These are phyloP conservation scores for Tyria jacobaeae DNA, from an alignment of 2,888 invertebrate species.

Conservation along the genomic window DNA sequence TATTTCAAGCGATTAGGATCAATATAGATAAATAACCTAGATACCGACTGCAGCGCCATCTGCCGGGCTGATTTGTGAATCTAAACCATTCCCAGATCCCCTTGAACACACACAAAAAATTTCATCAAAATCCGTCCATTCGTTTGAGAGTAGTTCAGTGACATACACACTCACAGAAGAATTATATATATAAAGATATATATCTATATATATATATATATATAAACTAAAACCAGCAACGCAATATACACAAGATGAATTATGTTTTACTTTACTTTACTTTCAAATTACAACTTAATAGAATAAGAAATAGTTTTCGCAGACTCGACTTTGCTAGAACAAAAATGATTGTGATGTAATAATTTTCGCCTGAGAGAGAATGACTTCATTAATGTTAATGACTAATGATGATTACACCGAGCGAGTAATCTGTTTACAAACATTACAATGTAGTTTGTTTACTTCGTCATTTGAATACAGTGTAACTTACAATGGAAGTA, in stretches of 20 bases:
- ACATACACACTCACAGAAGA: too few species aligned
- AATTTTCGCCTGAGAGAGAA: background rate
- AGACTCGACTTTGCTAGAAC: background rate
- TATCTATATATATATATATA: background rate
- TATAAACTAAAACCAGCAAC: background rate
- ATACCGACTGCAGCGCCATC: too few species aligned
- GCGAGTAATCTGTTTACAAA: background rate
- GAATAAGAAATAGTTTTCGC: background rate
- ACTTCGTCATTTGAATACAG: background rate
- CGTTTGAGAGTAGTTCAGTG: too few species aligned
- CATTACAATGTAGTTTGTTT: background rate
- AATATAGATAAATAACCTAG: too few species aligned
- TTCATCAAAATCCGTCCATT: too few species aligned
- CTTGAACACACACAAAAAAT: too few species aligned
- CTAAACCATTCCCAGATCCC: too few species aligned
- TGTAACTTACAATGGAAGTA: background rate
- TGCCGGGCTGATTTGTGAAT: too few species aligned
- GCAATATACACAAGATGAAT: background rate
- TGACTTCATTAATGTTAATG: background rate
- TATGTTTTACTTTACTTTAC: background rate
- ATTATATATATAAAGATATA: background rate
- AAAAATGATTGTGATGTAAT: background rate
- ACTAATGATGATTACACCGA: slow-evolving; percentile 2
- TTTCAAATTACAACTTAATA: background rate
- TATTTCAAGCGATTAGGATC: too few species aligned